phyloP scores from a whole-genome alignment of 2,888 invertebrate species.

The Agrotis ipsilon region DNA sequence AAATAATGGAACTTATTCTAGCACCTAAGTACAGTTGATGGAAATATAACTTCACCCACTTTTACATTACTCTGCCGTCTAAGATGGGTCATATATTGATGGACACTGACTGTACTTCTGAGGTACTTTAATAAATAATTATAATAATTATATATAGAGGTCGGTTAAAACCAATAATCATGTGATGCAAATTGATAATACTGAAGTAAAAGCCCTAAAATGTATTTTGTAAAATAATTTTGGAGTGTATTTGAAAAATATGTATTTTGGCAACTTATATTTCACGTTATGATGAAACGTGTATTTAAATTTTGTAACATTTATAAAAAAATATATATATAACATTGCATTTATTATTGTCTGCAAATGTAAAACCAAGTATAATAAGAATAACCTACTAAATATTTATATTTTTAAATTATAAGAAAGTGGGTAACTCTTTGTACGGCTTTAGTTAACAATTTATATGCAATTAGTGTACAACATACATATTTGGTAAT shows the following conservation, averaged over 20 bases:
- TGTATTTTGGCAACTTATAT: slow-evolving; percentile 25
- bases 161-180: not conserved
- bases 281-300: not conserved
- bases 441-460: slow-evolving; percentile 2
- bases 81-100: too few relatives aligned
- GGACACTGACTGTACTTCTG: not conserved
- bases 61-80: too few relatives aligned
- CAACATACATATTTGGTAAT: slow-evolving; percentile 7
- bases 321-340: slow-evolving; percentile 19
- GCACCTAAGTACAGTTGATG: too few relatives aligned
- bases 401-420: slow-evolving; percentile 5
- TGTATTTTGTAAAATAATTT: slow-evolving; percentile 37
- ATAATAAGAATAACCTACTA: not conserved
- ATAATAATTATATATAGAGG: not conserved
- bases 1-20: too few relatives aligned
- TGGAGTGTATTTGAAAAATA: slow-evolving; percentile 8
- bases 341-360: slow-evolving; percentile 41
- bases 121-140: not conserved
- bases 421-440: not conserved
- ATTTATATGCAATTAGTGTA: slow-evolving; percentile 26
- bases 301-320: not conserved
- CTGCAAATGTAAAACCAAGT: slow-evolving; percentile 3
- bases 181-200: slow-evolving; percentile 17
- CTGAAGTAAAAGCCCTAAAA: slow-evolving; percentile 14
- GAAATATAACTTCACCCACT: too few relatives aligned